phyloP scores from a whole-genome alignment of 1,140 invertebrate genomes.

The Drosophila fuyamai region DNA sequence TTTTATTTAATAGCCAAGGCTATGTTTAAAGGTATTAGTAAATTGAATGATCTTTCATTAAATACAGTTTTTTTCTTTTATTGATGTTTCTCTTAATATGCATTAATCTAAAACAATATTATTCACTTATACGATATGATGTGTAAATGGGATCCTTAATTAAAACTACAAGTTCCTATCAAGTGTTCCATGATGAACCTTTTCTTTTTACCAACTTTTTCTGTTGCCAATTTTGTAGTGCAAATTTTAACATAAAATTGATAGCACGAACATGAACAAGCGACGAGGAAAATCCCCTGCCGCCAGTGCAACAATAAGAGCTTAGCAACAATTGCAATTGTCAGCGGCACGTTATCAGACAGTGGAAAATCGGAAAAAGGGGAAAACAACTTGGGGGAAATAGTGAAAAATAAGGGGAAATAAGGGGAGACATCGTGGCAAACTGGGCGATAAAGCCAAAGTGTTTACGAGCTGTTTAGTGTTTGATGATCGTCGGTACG shows the following conservation, averaged over 20 bases:
- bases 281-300: conserved; percentile 41
- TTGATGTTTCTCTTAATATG: no score
- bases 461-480: conserved; percentile 82
- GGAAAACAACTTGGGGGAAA: neutral
- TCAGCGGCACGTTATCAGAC: conserved; percentile 66
- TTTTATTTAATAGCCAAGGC: no score
- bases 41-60: no score
- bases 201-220: neutral
- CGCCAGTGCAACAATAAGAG: conserved; percentile 19
- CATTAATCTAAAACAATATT: neutral
- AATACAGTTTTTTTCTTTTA: no score
- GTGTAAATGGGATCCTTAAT: neutral
- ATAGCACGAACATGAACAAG: conserved; percentile 52
- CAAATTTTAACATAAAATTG: conserved; percentile 69
- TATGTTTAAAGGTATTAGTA: no score
- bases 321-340: conserved; percentile 68
- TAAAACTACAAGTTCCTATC: neutral
- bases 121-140: neutral
- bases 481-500: conserved; percentile 45
- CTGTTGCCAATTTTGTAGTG: conserved; percentile 35
- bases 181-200: neutral
- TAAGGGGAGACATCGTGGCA: conserved; percentile 1
- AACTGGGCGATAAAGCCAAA: conserved; percentile 64
- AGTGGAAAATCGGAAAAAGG: conserved; percentile 4
- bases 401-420: conserved; percentile 6